Percentiles rank a stretch among this genome's conserved stretches.
These are phyloP conservation scores for Lagocephalus sceleratus DNA, from an alignment of 2,797 vertebrate species.

Conservation along the genomic window DNA sequence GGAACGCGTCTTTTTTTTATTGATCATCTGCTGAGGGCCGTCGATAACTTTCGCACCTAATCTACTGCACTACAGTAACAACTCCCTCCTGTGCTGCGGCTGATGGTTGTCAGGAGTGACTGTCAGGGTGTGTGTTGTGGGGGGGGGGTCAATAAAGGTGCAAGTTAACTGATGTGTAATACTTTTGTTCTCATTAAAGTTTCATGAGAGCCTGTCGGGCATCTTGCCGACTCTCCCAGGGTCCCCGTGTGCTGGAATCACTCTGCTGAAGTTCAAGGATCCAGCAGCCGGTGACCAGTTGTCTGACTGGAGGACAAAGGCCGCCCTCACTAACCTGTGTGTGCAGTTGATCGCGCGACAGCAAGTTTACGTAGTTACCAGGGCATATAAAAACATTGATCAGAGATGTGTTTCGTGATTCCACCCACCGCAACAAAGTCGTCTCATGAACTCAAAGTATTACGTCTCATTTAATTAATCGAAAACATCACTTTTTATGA, in stretches of 20 bases:
- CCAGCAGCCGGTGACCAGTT: too few relatives aligned
- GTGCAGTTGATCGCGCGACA: too few relatives aligned
- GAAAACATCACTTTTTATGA: too few relatives aligned
- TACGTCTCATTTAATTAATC: too few relatives aligned
- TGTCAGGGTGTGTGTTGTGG: not conserved
- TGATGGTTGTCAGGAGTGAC: not conserved
- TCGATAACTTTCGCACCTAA: constrained; percentile 48
- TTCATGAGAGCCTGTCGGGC: constrained; percentile 54
- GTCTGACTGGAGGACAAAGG: too few relatives aligned
- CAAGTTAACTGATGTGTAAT: constrained; percentile 48
- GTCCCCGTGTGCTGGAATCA: constrained; percentile 28
- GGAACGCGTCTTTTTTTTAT: constrained; percentile 16
- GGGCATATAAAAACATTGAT: too few relatives aligned
- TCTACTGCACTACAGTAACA: constrained; percentile 24
- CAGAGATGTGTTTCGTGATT: too few relatives aligned
- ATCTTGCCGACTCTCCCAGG: constrained; percentile 39
- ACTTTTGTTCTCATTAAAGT: constrained; percentile 76
- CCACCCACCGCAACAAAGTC: too few relatives aligned
- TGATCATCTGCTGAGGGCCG: constrained; percentile 33
- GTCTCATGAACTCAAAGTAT: too few relatives aligned
- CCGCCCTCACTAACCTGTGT: too few relatives aligned
- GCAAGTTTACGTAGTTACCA: too few relatives aligned
- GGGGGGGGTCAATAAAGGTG: constrained; percentile 45
- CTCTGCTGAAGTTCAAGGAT: constrained; percentile 16
- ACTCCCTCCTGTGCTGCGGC: constrained; percentile 2